phyloP scores from a whole-genome alignment of 2,797 vertebrate genomes.

The Eulemur albifrons region DNA sequence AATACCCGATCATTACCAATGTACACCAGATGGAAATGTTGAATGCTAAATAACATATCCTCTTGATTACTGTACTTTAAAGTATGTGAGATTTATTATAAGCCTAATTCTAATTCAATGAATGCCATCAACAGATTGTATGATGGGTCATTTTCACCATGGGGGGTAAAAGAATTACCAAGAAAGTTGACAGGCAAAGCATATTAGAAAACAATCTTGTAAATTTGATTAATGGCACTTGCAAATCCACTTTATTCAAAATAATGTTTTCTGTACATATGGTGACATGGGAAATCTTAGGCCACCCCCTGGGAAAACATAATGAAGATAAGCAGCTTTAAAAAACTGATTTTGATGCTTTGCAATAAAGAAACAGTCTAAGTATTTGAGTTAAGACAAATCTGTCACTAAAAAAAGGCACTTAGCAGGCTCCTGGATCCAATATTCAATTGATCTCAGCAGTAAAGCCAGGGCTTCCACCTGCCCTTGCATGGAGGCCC shows the following conservation, averaged over 20 bases:
- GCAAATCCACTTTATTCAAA: conserved; percentile 44
- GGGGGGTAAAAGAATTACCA: conserved; percentile 56
- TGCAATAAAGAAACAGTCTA: background rate
- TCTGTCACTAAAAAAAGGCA: background rate
- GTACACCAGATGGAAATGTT: conserved; percentile 4
- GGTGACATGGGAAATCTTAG: background rate
- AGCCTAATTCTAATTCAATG: conserved; percentile 59
- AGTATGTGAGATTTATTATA: conserved; percentile 50
- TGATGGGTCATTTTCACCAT: conserved; percentile 72
- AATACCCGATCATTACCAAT: background rate
- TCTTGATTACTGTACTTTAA: conserved; percentile 47
- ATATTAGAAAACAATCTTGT: conserved; percentile 61
- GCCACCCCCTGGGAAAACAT: conserved; percentile 18
- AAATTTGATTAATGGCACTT: conserved; percentile 66
- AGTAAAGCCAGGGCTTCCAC: background rate
- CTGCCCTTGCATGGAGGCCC: accelerated
- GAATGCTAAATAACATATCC: background rate
- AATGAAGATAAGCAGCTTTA: conserved; percentile 3
- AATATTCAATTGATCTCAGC: background rate
- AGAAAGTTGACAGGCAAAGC: conserved; percentile 59
- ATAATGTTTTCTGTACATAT: conserved; percentile 39
- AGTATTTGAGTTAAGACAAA: background rate
- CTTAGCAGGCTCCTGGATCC: background rate
- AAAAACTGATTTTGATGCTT: conserved; percentile 6
- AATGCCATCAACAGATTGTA: conserved; percentile 62